A percentile compares a stretch with the other conserved stretches of the same genome.
phyloP scores from a whole-genome alignment of 2,888 invertebrate genomes.

The Leucoma salicis region DNA sequence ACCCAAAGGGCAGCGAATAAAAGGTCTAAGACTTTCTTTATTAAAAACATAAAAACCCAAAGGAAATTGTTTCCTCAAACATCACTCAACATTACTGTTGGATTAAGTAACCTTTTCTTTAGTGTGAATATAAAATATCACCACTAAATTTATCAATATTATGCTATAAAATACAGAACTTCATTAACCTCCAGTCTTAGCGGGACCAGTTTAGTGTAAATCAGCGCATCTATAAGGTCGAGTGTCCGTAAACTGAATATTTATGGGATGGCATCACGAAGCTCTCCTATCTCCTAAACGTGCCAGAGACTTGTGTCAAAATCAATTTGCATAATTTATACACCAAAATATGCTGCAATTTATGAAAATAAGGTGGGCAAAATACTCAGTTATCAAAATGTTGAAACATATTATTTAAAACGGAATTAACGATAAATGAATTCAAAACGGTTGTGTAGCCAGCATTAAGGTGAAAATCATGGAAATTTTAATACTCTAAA shows the following conservation, averaged over 20 bases:
- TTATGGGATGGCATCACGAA: conserved; percentile 46
- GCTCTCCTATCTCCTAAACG: conserved; percentile 42
- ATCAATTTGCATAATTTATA: conserved; percentile 65
- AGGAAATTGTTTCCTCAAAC: no score
- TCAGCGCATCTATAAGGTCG: conserved; percentile 51
- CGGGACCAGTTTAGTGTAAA: conserved; percentile 41
- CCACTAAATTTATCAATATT: conserved; percentile 33
- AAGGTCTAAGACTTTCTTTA: no score
- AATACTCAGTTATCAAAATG: conserved; percentile 31
- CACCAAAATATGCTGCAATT: conserved; percentile 53
- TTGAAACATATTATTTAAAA: conserved; percentile 35
- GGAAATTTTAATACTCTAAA: conserved; percentile 22
- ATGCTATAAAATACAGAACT: conserved; percentile 27
- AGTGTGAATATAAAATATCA: conserved; percentile 28
- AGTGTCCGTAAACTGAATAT: conserved; percentile 65
- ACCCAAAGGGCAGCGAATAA: no score
- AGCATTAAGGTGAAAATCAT: conserved; percentile 26
- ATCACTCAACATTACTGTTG: no score
- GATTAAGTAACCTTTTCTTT: no score
- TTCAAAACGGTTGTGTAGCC: conserved; percentile 34
- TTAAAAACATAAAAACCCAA: no score
- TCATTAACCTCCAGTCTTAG: conserved; percentile 36
- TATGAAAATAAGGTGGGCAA: conserved; percentile 43
- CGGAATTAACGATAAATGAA: conserved; percentile 40
- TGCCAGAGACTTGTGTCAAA: conserved; percentile 55